Evolutionary conservation across 1,140 invertebrate species (phyloP).

Genomic region (Coptotermes formosanus): DNA sequence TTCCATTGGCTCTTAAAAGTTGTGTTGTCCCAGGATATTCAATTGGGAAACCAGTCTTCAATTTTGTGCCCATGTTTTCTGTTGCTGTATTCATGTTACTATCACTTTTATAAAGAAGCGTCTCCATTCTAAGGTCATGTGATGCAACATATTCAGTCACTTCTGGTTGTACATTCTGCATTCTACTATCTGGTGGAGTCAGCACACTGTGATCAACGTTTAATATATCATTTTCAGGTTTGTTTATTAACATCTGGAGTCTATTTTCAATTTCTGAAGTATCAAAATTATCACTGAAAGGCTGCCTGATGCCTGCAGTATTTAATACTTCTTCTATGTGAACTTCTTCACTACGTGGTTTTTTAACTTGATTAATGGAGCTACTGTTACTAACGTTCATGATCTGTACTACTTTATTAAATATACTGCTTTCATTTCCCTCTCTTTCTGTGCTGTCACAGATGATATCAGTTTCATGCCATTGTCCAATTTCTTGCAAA

Average conservation of each 20-base stretch:
- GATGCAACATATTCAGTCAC: not conserved
- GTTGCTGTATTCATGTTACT: no score
- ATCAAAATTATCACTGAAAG: not conserved
- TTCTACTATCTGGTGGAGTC: not conserved
- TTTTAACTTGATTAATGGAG: not conserved
- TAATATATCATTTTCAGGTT: not conserved
- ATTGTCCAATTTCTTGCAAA: not conserved
- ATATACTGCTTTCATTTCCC: not conserved
- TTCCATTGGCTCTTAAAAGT: no score
- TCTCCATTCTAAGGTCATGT: not conserved
- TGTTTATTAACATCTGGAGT: not conserved
- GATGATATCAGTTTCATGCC: not conserved
- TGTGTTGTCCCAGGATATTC: no score
- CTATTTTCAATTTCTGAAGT: not conserved
- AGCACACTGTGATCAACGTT: not conserved
- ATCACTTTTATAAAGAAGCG: not conserved
- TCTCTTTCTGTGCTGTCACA: not conserved
- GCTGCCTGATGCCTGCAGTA: not conserved
- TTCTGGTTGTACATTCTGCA: not conserved
- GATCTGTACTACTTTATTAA: not conserved
- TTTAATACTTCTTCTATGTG: not conserved
- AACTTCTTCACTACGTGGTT: not conserved
- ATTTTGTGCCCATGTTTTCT: no score
- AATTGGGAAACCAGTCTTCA: no score
- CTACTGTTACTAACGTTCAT: not conserved